These are phyloP conservation scores for Andricus grossulariae DNA, from an alignment of 1,140 invertebrate genomes.

Conservation along the genomic window DNA sequence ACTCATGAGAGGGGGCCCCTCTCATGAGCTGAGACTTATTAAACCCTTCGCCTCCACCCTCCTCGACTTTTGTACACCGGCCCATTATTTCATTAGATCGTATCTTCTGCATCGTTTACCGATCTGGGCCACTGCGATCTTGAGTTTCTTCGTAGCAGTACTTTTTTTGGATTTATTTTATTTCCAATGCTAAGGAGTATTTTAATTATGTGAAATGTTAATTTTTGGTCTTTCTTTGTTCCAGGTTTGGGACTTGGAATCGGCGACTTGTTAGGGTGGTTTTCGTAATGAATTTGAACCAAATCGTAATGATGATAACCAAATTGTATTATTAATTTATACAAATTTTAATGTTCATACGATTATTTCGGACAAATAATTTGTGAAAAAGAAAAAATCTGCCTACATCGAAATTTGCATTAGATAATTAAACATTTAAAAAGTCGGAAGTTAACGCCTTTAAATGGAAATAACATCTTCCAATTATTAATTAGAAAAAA, in stretches of 20 bases:
- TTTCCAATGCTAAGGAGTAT: neutral
- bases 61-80: constrained; percentile 42
- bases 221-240: neutral
- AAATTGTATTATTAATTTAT: too few species aligned
- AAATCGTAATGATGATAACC: too few species aligned
- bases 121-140: constrained; percentile 54
- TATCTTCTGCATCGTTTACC: constrained; percentile 51
- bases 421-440: too few species aligned
- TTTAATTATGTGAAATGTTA: neutral
- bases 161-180: neutral
- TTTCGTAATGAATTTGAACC: too few species aligned
- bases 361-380: too few species aligned
- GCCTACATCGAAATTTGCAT: too few species aligned
- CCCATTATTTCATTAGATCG: constrained; percentile 57
- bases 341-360: too few species aligned
- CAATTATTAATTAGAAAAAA: too few species aligned
- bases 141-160: neutral
- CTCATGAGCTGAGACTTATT: neutral
- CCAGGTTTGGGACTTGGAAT: neutral
- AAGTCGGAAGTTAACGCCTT: too few species aligned
- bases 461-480: too few species aligned
- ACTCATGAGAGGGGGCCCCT: neutral
- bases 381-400: too few species aligned
- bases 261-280: neutral
- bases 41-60: constrained; percentile 15